A percentile compares a stretch with the other conserved stretches of the same genome.
These are phyloP conservation scores for Plutomurus gul DNA, from an alignment of 1,140 invertebrate genomes.

Conservation along the genomic window DNA sequence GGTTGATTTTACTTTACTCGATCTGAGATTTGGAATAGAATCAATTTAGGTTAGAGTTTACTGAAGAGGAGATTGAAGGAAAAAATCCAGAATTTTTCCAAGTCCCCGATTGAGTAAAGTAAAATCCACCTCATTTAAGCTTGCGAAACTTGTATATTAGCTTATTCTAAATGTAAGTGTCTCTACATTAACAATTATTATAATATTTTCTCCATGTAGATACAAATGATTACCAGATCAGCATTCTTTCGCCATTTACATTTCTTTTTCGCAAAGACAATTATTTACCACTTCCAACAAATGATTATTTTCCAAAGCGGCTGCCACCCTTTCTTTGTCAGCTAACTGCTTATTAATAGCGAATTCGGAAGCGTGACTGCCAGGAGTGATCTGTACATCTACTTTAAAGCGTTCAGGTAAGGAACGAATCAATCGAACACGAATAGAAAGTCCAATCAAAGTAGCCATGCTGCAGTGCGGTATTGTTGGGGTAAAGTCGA, in stretches of 20 bases:
- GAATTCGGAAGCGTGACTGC: conserved; percentile 86
- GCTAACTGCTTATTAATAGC: conserved; percentile 97
- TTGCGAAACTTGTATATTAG: not conserved
- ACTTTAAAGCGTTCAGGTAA: conserved; percentile 87
- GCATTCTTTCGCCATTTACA: no score
- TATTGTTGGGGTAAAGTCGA: conserved; percentile 93
- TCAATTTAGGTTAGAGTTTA: no score
- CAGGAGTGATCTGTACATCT: conserved; percentile 85
- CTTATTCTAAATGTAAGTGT: not conserved
- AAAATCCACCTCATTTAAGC: not conserved
- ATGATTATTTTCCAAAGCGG: conserved; percentile 91
- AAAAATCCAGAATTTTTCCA: no score
- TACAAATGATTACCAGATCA: no score
- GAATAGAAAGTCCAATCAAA: conserved; percentile 85
- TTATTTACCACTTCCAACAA: conserved; percentile 93
- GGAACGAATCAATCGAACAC: conserved; percentile 85
- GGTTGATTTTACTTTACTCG: no score
- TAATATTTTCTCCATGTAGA: not conserved
- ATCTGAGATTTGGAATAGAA: no score
- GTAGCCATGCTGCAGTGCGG: conserved; percentile 99
- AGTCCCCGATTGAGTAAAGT: no score
- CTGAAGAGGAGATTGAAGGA: no score
- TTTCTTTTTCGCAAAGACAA: conserved; percentile 63
- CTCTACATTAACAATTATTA: not conserved
- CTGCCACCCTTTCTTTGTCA: conserved; percentile 97